Evolutionary conservation across 2,888 invertebrate species (phyloP).

Genomic region (Cataglyphis rosenhaueri): DNA sequence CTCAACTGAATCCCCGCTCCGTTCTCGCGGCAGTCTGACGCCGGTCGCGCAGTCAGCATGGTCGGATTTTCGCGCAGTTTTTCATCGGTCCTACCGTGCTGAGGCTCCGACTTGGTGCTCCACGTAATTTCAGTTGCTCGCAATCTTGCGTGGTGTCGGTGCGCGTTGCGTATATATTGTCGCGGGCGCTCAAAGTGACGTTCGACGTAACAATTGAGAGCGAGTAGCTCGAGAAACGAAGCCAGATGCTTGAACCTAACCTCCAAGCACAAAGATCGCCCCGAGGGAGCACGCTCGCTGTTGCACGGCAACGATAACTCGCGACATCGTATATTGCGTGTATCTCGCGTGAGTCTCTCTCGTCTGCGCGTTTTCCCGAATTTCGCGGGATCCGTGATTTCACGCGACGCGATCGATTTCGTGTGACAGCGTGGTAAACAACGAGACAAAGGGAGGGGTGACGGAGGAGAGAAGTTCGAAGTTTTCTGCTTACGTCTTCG

Average conservation of each 20-base stretch:
- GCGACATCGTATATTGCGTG: background rate
- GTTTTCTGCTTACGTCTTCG: background rate
- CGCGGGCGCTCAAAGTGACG: constrained; percentile 14
- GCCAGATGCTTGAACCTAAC: constrained; percentile 75
- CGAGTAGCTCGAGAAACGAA: constrained; percentile 60
- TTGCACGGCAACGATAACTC: background rate
- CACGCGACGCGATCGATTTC: constrained; percentile 47
- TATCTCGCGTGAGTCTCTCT: background rate
- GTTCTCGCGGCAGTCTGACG: constrained; percentile 82
- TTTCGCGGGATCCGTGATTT: background rate
- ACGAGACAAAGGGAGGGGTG: constrained; percentile 8
- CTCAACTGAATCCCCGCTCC: constrained; percentile 76
- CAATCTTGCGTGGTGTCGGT: constrained; percentile 18
- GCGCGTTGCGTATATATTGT: background rate
- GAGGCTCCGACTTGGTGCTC: constrained; percentile 11
- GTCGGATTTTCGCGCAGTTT: constrained; percentile 73
- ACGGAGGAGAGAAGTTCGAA: background rate
- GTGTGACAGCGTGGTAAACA: constrained; percentile 52
- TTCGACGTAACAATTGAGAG: background rate
- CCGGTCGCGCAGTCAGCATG: constrained; percentile 84
- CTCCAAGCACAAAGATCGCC: constrained; percentile 73
- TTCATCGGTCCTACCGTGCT: constrained; percentile 66
- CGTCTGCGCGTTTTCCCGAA: background rate
- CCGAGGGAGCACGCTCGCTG: constrained; percentile 52
- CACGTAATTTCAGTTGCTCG: constrained; percentile 15